A percentile compares a stretch with the other conserved stretches of the same genome.
phyloP scores from a whole-genome alignment of 2,113 vertebrate species.

The Tyto alba region DNA sequence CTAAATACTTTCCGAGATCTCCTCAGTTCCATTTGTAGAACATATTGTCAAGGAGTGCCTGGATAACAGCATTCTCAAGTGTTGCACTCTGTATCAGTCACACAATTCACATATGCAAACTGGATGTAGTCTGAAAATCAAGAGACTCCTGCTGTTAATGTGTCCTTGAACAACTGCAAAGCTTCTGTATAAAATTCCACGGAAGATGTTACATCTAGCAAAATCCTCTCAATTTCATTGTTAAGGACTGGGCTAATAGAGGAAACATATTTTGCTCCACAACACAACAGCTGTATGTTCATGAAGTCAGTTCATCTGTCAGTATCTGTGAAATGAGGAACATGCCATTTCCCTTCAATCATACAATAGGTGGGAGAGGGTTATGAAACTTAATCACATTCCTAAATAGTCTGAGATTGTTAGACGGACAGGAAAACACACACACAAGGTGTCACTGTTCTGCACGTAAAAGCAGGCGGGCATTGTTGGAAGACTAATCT shows the following conservation, averaged over 20 bases:
- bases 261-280: not conserved
- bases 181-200: not conserved
- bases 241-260: not conserved
- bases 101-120: accelerated
- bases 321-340: not conserved
- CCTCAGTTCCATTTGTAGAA: not conserved
- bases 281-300: not conserved
- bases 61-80: not conserved
- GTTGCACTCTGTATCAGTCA: not conserved
- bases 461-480: not conserved
- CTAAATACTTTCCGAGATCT: not conserved
- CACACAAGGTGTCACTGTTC: not conserved
- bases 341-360: not conserved
- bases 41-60: not conserved
- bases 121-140: not conserved
- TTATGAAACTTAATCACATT: not conserved
- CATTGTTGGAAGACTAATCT: not conserved
- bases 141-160: not conserved
- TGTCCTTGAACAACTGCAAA: not conserved
- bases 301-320: not conserved
- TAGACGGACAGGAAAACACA: not conserved
- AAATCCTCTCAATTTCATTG: not conserved
- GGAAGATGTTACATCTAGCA: not conserved
- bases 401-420: not conserved
- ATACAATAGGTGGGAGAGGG: not conserved